phyloP scores from a whole-genome alignment of 1,140 invertebrate genomes.

The Brachionus sp. region DNA sequence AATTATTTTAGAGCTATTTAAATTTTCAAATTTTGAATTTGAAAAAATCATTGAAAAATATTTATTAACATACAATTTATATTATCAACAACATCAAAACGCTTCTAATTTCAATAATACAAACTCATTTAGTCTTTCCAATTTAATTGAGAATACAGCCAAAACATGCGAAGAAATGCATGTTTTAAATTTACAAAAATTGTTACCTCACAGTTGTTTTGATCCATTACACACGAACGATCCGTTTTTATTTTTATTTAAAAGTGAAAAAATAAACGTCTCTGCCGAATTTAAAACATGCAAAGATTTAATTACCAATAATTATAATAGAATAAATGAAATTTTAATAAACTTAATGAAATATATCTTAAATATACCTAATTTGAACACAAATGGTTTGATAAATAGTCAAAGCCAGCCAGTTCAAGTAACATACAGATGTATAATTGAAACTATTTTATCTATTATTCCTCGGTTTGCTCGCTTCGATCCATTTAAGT shows the following conservation, averaged over 20 bases:
- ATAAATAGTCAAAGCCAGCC: background rate
- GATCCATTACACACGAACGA: constrained; percentile 27
- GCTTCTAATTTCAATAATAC: background rate
- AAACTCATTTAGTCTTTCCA: background rate
- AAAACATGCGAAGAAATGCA: constrained; percentile 27
- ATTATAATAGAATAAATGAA: constrained; percentile 7
- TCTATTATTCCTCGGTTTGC: constrained; percentile 9
- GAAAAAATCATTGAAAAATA: constrained; percentile 31
- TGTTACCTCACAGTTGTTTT: constrained; percentile 38
- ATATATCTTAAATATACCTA: background rate
- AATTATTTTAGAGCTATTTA: constrained; percentile 10
- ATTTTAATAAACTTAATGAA: background rate
- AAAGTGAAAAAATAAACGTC: constrained; percentile 33
- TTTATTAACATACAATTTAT: constrained; percentile 15
- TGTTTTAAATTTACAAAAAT: constrained; percentile 7
- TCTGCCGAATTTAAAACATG: constrained; percentile 7
- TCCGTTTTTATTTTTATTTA: constrained; percentile 35
- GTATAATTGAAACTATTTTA: background rate
- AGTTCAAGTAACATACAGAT: background rate
- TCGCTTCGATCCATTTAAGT: constrained; percentile 1
- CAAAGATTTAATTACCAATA: background rate
- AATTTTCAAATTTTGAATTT: constrained; percentile 24
- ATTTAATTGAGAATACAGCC: constrained; percentile 35
- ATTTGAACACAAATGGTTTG: background rate
- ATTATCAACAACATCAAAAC: background rate